phyloP scores from a whole-genome alignment of 2,113 vertebrate species.

The Erythrolamprus reginae region DNA sequence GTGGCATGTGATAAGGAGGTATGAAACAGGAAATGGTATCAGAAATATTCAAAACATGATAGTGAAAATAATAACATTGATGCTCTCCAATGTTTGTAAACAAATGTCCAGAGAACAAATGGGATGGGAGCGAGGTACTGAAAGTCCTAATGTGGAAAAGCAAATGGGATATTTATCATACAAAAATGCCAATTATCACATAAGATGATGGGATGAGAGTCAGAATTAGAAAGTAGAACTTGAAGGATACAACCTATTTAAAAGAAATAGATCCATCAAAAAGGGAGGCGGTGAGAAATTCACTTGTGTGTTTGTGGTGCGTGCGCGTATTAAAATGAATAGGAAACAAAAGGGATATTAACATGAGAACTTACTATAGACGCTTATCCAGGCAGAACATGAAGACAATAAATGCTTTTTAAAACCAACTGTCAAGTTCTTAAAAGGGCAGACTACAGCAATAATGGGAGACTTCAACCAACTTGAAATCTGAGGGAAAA shows the following conservation, averaged over 20 bases:
- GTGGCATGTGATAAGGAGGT: background rate
- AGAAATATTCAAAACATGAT: background rate
- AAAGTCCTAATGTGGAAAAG: background rate
- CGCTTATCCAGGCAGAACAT: background rate
- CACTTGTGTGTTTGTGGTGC: too few relatives aligned
- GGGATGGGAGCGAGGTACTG: background rate
- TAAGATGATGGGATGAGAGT: background rate
- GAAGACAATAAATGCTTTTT: background rate
- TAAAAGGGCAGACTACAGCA: background rate
- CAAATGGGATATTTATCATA: background rate
- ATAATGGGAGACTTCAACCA: background rate
- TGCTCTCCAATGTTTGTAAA: background rate
- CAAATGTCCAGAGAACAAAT: background rate
- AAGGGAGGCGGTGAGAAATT: background rate
- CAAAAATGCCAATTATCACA: background rate
- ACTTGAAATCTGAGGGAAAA: background rate
- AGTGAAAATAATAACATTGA: background rate
- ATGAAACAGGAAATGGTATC: background rate
- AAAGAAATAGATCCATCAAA: background rate
- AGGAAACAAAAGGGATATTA: background rate
- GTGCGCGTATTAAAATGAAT: background rate
- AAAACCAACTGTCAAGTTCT: background rate
- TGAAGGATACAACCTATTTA: background rate
- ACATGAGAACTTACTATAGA: background rate
- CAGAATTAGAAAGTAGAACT: background rate